Percentiles rank a stretch among this genome's conserved stretches.
phyloP scores from a whole-genome alignment of 2,797 vertebrate genomes.

The Cacajao melanocephalus region DNA sequence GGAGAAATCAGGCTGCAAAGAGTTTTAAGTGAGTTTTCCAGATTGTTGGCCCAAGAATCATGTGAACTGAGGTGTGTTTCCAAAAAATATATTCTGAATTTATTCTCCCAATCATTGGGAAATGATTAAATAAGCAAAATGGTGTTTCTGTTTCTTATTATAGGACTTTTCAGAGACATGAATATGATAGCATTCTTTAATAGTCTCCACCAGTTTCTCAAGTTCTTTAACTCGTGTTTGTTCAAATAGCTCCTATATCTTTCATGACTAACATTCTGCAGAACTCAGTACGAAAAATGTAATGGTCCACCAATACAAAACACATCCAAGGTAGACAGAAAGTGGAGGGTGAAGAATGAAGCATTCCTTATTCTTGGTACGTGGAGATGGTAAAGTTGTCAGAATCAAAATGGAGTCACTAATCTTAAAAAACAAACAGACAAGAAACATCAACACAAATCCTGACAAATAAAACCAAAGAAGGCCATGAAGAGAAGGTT shows the following conservation, averaged over 20 bases:
- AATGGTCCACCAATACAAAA: background rate
- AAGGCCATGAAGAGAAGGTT: background rate
- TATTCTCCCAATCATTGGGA: background rate
- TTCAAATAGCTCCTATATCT: background rate
- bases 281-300: background rate
- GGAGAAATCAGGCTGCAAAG: background rate
- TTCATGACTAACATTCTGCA: background rate
- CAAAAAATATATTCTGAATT: background rate
- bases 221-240: background rate
- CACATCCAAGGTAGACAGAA: background rate
- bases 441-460: no score
- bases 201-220: background rate
- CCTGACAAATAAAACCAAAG: background rate
- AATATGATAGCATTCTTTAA: background rate
- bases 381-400: background rate
- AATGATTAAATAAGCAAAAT: background rate
- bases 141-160: background rate
- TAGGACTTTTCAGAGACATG: background rate
- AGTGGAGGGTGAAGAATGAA: background rate
- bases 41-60: background rate
- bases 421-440: background rate
- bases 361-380: fast-evolving
- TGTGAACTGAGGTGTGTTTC: background rate
- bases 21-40: background rate
- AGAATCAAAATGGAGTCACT: background rate